Percentiles rank a stretch among this genome's conserved stretches.
Conservation (phyloP, 2,888 invertebrate genomes). For the Hydropsyche betteni region DNA sequence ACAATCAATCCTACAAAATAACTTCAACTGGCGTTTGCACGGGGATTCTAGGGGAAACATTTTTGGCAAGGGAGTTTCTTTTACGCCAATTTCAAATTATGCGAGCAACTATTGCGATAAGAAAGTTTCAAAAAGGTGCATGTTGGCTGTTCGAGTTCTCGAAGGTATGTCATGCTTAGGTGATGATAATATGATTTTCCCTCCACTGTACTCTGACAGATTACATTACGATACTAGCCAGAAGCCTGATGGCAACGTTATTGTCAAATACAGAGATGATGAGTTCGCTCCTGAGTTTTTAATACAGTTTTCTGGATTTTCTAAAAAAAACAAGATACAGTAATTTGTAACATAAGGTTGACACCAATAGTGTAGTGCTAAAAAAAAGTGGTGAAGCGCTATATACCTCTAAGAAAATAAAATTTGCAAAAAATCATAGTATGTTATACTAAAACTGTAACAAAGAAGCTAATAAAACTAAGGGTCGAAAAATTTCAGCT, state of each 20-base stretch:
- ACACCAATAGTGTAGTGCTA: too few relatives aligned
- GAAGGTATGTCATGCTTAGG: slow-evolving; percentile 52
- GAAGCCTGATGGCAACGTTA: slow-evolving; percentile 53
- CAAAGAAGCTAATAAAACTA: too few relatives aligned
- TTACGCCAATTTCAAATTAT: slow-evolving; percentile 50
- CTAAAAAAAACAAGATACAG: neutral
- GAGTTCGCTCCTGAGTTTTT: slow-evolving; percentile 55
- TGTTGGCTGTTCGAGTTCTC: slow-evolving; percentile 54
- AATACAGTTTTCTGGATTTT: slow-evolving; percentile 52
- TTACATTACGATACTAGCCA: slow-evolving; percentile 53
- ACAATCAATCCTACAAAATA: slow-evolving; percentile 53
- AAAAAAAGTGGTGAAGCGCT: too few relatives aligned
- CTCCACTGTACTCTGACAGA: slow-evolving; percentile 45
- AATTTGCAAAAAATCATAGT: too few relatives aligned
- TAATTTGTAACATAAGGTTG: too few relatives aligned
- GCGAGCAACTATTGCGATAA: slow-evolving; percentile 53
- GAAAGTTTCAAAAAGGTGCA: slow-evolving; percentile 50
- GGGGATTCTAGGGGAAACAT: slow-evolving; percentile 52
- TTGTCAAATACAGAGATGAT: slow-evolving; percentile 55
- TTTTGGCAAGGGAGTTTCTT: slow-evolving; percentile 54
- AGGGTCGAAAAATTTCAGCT: too few relatives aligned
- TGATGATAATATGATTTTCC: slow-evolving; percentile 52
- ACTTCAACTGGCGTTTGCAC: slow-evolving; percentile 55
- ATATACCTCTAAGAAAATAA: too few relatives aligned
- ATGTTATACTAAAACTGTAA: too few relatives aligned